Evolutionary conservation across 2,888 invertebrate genomes (phyloP), one percentile per base, ranked within the genome.

Genomic region (Acrocyrtus sp.): DNA sequence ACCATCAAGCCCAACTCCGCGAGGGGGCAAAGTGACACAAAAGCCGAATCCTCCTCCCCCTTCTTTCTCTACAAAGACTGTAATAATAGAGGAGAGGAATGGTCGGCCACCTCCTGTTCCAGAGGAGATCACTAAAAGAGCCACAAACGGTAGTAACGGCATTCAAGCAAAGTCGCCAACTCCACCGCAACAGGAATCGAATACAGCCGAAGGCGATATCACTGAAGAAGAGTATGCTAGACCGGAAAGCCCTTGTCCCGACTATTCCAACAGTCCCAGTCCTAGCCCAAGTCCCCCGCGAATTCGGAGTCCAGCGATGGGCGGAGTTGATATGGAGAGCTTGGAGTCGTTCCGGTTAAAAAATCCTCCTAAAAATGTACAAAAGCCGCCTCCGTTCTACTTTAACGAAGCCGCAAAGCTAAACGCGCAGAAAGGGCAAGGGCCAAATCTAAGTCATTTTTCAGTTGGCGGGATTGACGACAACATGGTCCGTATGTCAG

Each of bases 301-400:
- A 21, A 56, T 70, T 2, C 27, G 72, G n/a, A 54, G 56, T 29
- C 60, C 54, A n/a, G 60, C 50, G 39, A 61, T 66, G 45, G 57
- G 68, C 74, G 87, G 88, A 39, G 92, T 90, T 12, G 92, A 92
- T 84, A 88, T 92, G 86, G 90, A 91, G 82, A 91, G 91, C 22
- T 85, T 92, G 80, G 92, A 92, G 83, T 92, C 92, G 4, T 91
- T 90, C 84, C 90, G 89, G 82, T 83, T 92, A 78, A 90, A 89
- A 78, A 89, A 90, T 82, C 89, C 90, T 24, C 85, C 87, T 3
- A 87, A 87, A 69, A 85, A 87, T 24, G 86, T 86, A 68, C 90
- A 90, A 47, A 89, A 88, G 82, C 91, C 91, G 8, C 92, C 92
- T 17, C 86, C 88, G 26, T 89, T 89, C 58, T 92, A 91, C 83